These are phyloP conservation scores for Drosophila tanythrix DNA, from an alignment of 2,888 invertebrate species.

Conservation along the genomic window DNA sequence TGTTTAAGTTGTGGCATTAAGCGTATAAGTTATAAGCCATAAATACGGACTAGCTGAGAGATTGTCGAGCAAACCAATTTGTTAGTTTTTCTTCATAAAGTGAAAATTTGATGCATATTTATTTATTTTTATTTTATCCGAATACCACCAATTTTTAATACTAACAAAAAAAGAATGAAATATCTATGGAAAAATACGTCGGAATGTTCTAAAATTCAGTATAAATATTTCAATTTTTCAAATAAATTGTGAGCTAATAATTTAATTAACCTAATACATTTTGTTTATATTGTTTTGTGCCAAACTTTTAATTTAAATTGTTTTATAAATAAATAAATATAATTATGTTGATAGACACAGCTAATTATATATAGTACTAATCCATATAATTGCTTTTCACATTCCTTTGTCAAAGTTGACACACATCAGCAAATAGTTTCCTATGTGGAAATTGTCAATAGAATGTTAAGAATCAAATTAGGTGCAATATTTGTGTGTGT, in stretches of 20 bases:
- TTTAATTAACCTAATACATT: too few relatives aligned
- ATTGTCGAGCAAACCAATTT: background rate
- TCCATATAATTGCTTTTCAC: background rate
- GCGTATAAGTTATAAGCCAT: slow-evolving; percentile 1
- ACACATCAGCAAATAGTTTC: background rate
- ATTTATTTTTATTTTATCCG: background rate
- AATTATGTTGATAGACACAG: too few relatives aligned
- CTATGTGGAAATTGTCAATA: background rate
- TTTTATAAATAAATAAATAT: too few relatives aligned
- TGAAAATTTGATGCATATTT: background rate
- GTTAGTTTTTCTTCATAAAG: background rate
- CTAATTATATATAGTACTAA: background rate
- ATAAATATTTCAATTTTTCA: background rate
- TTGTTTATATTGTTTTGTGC: too few relatives aligned
- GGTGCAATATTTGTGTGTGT: slow-evolving; percentile 4
- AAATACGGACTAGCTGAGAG: background rate
- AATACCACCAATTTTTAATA: background rate
- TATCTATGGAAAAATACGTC: background rate
- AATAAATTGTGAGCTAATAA: background rate
- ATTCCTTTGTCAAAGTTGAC: slow-evolving; percentile 6
- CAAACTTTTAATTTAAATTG: too few relatives aligned
- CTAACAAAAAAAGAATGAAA: background rate
- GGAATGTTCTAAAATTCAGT: background rate
- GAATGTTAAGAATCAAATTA: slow-evolving; percentile 17
- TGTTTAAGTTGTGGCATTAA: slow-evolving; percentile 28